Evolutionary conservation across 2,113 vertebrate species (phyloP), one percentile per base, ranked within the genome.

Genomic region (Dipodomys merriami): DNA sequence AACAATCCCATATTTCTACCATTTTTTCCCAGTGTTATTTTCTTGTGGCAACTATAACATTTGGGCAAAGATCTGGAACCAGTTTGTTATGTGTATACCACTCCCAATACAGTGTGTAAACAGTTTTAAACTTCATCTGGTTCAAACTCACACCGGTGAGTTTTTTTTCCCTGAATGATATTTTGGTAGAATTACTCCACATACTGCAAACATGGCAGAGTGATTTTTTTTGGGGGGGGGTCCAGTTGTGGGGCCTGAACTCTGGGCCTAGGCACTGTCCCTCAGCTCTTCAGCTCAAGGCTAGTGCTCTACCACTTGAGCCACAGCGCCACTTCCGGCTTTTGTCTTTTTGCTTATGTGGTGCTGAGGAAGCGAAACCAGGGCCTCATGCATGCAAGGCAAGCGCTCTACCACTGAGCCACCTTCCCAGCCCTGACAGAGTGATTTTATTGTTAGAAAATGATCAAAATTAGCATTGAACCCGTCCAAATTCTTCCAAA

Each of bases 131-230:
- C 33, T 86, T 90, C 8, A 81, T 65, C n/a, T 76, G 19, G n/a
- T n/a, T n/a, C n/a, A n/a, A n/a, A n/a, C n/a, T n/a, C n/a, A n/a
- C n/a, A n/a, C n/a, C n/a, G n/a, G n/a, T n/a, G n/a, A n/a, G n/a
- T n/a, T n/a, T n/a, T n/a, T 86, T 94, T 91, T 80, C 27, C 67
- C 78, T 97, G 86, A 97, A 97, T 35, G 3, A 95, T 94, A 72
- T 91, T 96, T 90, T 91, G 89, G 39, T 64, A 94, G 82, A 95
- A 95, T 79, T 12, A 22, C 0, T 18, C 82, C 81, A 83, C 64
- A 83, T 95, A 53, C 44, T 86, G 30, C 84, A 95, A 91, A n/a
- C 72, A 96, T 67, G 94, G 33, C 83, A 94, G 44, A 93, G 35
- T 95, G 94, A 95, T 69, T 91, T 87, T 91, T 87, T 68, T 39